Evolutionary conservation across 2,888 invertebrate genomes (phyloP), one percentile per base, ranked within the genome.

Genomic region (Parthenolecanium corni): DNA sequence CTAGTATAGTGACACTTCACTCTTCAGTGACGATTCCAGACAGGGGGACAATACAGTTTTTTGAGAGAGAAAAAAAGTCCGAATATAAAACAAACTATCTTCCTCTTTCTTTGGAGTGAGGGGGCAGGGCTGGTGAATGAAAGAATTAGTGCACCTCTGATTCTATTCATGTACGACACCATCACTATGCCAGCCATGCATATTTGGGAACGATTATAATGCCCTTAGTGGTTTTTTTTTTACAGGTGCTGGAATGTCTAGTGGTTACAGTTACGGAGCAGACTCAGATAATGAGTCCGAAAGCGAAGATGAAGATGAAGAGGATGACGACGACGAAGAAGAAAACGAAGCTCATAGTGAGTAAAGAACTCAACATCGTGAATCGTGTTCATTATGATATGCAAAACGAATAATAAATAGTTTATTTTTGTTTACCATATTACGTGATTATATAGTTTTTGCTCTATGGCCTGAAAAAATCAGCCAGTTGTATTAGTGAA

Each of bases 201-300:
- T n/a, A n/a, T n/a, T n/a, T n/a, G n/a, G n/a, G n/a, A n/a, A n/a
- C n/a, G n/a, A n/a, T n/a, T n/a, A n/a, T n/a, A n/a, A n/a, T n/a
- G n/a, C 14, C 31, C 25, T 46, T 62, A 20, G 64, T 62, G 54
- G 62, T 62, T 42, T 47, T 25, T 47, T 49, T 51, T 51, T 51
- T 2, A 42, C 52, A 21, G 53, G 53, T 5, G 69, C 69, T 5
- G 70, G 69, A 4, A 68, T 70, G 18, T 69, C 69, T 46, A 68
- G 69, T 4, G 69, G 69, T 3, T 69, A 68, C 11, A 64, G 65
- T 18, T 68, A 69, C 42, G 69, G 68, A 20, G 68, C 67, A 57
- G 68, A 68, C 38, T 69, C 69, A 56, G 71, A 70, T 62, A 71
- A 69, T 46, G 70, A 70, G 16, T 67, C 70, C n/a, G 69, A 68